Base-by-base conservation (phyloP, 2,797 vertebrate species). In the Cossypha dichroa region DNA sequence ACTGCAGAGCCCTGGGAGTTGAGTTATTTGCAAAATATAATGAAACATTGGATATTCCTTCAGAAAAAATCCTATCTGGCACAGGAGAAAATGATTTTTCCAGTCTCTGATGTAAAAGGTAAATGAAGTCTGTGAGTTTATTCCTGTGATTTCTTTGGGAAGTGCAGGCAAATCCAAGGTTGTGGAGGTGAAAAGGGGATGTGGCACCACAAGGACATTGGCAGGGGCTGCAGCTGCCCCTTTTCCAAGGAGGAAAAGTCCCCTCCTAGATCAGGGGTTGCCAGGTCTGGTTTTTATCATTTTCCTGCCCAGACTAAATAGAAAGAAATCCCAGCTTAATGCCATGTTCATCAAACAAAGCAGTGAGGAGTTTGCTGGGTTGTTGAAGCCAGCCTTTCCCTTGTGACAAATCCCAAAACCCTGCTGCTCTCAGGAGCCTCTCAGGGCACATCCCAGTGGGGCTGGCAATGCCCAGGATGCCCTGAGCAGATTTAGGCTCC, bases 261-360 rank as follows among this genome's bases (percentile, higher is more conserved):
- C 49, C 13, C 58, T 85, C 23, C 56, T 52, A 21, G 40, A 40
- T 74, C 46, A 73, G n/a, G 46, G 41, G 1, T 55, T 92, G 28
- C 28, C 49, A 51, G 26, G 49, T 51, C 92, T 93, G 83, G 1
- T 46, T 78, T 89, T 79, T 94, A 28, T 94, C 88, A 46, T 77
- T 94, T 88, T 90, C 67, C 67, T 58, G n/a, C 69, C 41, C 22
- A 77, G 74, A 90, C 63, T 92, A 76, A 88, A 86, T 87, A 95
- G 83, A 51, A 80, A 82, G 90, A 90, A 85, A 62, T 20, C 82
- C 45, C 56, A 91, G 85, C 74, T 67, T 48, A 95, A 75, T 25
- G 66, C 58, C 48, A 4, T 2, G 56, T 10, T 81, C 45, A 88
- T 82, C 67, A 58, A 38, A 51, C 21, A 72, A 63, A 63, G 36